phyloP scores from a whole-genome alignment of 1,140 invertebrate genomes.

The Goniozus legneri region DNA sequence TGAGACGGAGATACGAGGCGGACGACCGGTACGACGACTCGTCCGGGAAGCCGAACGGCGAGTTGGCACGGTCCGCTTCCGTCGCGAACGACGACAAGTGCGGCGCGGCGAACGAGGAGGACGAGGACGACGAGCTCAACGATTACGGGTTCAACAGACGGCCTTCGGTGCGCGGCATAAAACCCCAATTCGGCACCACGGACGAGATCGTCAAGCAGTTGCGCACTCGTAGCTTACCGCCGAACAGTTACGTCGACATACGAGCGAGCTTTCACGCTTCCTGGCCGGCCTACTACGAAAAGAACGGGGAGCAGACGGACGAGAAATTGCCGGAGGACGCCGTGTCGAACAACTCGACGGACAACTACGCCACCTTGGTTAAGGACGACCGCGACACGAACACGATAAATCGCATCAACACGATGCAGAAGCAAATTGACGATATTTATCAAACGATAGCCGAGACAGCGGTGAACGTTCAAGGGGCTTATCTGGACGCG shows the following conservation, averaged over 20 bases:
- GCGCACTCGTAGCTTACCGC: constrained; percentile 55
- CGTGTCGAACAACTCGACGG: constrained; percentile 9
- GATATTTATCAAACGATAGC: constrained; percentile 51
- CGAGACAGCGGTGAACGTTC: constrained; percentile 30
- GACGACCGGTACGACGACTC: constrained; percentile 26
- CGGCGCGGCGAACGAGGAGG: constrained; percentile 21
- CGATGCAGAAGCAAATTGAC: constrained; percentile 46
- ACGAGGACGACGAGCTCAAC: constrained; percentile 78
- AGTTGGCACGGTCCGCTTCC: neutral
- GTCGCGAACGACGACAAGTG: constrained; percentile 1
- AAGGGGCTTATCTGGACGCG: constrained; percentile 37
- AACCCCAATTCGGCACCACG: constrained; percentile 71
- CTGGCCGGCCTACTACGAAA: constrained; percentile 65
- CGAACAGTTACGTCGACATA: constrained; percentile 26
- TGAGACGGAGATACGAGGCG: constrained; percentile 68
- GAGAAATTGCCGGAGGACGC: constrained; percentile 15
- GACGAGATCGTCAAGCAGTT: constrained; percentile 77
- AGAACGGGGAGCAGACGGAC: constrained; percentile 17
- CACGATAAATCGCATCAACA: constrained; percentile 46
- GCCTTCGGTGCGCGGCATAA: constrained; percentile 76
- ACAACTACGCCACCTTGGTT: constrained; percentile 16
- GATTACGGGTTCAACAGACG: constrained; percentile 86
- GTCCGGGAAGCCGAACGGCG: neutral
- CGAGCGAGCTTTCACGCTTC: constrained; percentile 54
- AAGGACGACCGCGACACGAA: constrained; percentile 27